A percentile compares a stretch with the other conserved stretches of the same genome.
These are phyloP conservation scores for Pelosia muscerda DNA, from an alignment of 2,888 invertebrate genomes.

Conservation along the genomic window DNA sequence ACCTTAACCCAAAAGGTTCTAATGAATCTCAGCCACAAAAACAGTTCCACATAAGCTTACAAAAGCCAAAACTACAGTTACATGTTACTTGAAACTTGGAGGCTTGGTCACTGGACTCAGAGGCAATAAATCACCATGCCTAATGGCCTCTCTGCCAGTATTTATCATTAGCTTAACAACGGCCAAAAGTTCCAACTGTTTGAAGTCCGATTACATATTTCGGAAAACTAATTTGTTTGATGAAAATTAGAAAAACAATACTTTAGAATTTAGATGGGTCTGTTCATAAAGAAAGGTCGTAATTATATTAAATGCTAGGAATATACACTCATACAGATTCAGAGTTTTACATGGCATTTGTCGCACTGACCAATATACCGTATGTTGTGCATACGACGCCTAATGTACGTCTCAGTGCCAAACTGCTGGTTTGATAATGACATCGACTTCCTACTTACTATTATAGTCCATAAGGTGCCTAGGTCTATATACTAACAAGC, in stretches of 20 bases:
- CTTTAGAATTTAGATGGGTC: constrained; percentile 1
- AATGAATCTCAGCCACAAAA: constrained; percentile 17
- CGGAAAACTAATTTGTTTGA: constrained; percentile 25
- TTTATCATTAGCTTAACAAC: constrained; percentile 59
- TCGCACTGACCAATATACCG: too few species aligned
- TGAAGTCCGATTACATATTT: constrained; percentile 29
- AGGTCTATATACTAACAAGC: too few species aligned
- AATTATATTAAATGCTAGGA: too few species aligned
- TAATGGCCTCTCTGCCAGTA: constrained; percentile 57
- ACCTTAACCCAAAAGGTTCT: not conserved
- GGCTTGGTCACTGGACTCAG: constrained; percentile 32
- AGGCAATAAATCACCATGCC: constrained; percentile 60
- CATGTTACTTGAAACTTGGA: constrained; percentile 25
- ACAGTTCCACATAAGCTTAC: constrained; percentile 25
- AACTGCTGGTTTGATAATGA: too few species aligned
- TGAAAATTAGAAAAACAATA: constrained; percentile 19
- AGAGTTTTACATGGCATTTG: too few species aligned
- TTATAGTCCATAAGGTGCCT: too few species aligned
- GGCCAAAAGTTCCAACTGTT: constrained; percentile 41
- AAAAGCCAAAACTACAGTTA: constrained; percentile 24
- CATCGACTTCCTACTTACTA: too few species aligned
- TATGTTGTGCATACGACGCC: too few species aligned
- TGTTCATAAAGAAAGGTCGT: not conserved
- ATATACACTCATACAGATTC: too few species aligned
- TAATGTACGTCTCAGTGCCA: too few species aligned